These are phyloP conservation scores for Styela clava DNA, from an alignment of 23 tunicate genomes.

Conservation along the genomic window DNA sequence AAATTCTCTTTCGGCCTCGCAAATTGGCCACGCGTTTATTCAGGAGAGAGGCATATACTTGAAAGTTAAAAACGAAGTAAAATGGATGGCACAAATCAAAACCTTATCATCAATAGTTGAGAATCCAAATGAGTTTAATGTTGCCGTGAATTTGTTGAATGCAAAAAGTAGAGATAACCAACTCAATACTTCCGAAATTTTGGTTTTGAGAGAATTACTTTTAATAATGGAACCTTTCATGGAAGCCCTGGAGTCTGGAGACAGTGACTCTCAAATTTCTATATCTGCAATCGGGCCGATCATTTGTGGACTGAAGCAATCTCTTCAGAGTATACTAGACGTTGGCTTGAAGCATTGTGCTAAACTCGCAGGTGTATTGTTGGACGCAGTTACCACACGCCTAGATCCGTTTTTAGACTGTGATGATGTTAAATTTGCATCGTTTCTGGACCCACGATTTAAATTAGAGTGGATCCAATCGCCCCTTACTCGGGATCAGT, in stretches of 20 bases:
- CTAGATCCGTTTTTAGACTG: background rate
- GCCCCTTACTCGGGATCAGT: background rate
- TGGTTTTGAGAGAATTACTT: background rate
- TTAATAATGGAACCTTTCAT: background rate
- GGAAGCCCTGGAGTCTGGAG: background rate
- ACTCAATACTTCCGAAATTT: background rate
- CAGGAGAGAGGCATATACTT: background rate
- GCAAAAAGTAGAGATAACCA: background rate
- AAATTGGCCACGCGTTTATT: background rate
- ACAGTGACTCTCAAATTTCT: background rate
- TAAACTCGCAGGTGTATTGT: background rate
- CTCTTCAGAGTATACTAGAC: background rate
- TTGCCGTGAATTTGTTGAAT: background rate
- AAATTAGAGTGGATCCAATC: background rate
- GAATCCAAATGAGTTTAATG: background rate
- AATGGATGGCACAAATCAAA: background rate
- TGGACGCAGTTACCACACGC: background rate
- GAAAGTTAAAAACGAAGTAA: background rate
- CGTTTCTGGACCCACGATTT: slow-evolving; percentile 3
- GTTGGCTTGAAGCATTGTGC: background rate
- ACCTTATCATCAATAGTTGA: background rate
- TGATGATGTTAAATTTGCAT: slow-evolving; percentile 2
- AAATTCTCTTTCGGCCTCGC: background rate
- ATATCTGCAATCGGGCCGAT: background rate
- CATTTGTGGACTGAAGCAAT: background rate